phyloP scores from a whole-genome alignment of 1,140 invertebrate species.

The Drosophila willistoni region DNA sequence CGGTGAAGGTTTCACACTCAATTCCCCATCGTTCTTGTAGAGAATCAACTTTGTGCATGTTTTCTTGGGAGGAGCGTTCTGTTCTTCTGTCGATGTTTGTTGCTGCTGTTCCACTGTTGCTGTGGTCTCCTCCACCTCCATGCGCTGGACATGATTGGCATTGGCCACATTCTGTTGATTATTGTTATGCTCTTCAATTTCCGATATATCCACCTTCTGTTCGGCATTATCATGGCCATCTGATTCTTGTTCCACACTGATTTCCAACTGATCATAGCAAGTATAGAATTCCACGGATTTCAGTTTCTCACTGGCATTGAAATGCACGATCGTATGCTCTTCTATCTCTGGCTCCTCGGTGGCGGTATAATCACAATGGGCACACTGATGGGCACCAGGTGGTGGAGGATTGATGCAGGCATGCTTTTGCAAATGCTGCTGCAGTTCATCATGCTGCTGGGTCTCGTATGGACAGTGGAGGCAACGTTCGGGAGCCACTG shows the following conservation, averaged over 20 bases:
- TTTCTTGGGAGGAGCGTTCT: conserved; percentile 39
- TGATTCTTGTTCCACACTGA: conserved; percentile 65
- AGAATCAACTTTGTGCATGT: conserved; percentile 71
- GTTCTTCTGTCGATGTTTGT: not conserved
- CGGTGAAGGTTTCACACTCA: conserved; percentile 61
- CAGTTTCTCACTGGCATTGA: conserved; percentile 73
- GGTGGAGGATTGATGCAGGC: conserved; percentile 87
- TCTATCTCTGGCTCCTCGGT: conserved; percentile 55
- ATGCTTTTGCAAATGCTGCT: conserved; percentile 86
- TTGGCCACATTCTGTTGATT: conserved; percentile 70
- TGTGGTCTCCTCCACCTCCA: not conserved
- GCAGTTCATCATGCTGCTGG: conserved; percentile 46
- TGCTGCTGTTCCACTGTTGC: not conserved
- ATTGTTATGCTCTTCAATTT: conserved; percentile 59
- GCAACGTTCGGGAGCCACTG: conserved; percentile 87
- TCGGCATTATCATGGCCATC: not conserved
- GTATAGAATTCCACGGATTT: conserved; percentile 77
- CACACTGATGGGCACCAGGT: conserved; percentile 89
- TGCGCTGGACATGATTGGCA: conserved; percentile 48
- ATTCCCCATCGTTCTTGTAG: conserved; percentile 73
- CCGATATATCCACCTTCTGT: conserved; percentile 23
- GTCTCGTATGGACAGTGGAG: conserved; percentile 85
- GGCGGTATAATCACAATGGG: conserved; percentile 92
- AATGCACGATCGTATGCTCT: conserved; percentile 76
- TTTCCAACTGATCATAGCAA: conserved; percentile 76